phyloP scores from a whole-genome alignment of 2,888 invertebrate species.

The Heliconius hortense region DNA sequence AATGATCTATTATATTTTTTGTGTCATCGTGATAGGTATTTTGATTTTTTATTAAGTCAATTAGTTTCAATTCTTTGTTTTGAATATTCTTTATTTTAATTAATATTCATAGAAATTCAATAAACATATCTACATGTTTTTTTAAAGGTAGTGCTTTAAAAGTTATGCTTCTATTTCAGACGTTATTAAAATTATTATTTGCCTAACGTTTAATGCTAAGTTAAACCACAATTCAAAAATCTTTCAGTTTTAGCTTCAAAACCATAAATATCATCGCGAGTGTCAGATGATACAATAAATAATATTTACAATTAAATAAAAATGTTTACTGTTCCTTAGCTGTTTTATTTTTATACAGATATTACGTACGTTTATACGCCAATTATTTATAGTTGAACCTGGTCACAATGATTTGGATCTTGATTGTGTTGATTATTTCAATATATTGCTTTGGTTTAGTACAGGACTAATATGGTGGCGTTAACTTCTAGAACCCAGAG shows the following conservation, averaged over 20 bases:
- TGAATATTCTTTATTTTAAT: not conserved
- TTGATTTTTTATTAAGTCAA: not conserved
- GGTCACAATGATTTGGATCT: no score
- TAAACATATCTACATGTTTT: not conserved
- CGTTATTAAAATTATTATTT: constrained; percentile 23
- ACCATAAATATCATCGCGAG: constrained; percentile 68
- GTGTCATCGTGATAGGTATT: not conserved
- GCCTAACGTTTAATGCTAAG: constrained; percentile 26
- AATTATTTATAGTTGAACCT: not conserved
- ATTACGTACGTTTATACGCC: not conserved
- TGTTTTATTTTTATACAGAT: constrained; percentile 57
- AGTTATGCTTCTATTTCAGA: constrained; percentile 6
- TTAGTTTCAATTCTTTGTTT: not conserved
- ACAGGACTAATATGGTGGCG: not conserved
- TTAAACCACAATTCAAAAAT: constrained; percentile 42
- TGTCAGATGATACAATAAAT: constrained; percentile 77
- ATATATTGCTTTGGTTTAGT: not conserved
- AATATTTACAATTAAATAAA: constrained; percentile 77
- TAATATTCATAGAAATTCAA: not conserved
- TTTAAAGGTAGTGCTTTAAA: not conserved
- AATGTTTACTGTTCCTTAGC: constrained; percentile 77
- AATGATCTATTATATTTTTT: not conserved
- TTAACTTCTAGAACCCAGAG: not conserved
- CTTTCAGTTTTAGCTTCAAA: constrained; percentile 33
- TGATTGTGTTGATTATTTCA: not conserved